Evolutionary conservation across 2,797 vertebrate genomes (phyloP).

Genomic region (Tapirus indicus): DNA sequence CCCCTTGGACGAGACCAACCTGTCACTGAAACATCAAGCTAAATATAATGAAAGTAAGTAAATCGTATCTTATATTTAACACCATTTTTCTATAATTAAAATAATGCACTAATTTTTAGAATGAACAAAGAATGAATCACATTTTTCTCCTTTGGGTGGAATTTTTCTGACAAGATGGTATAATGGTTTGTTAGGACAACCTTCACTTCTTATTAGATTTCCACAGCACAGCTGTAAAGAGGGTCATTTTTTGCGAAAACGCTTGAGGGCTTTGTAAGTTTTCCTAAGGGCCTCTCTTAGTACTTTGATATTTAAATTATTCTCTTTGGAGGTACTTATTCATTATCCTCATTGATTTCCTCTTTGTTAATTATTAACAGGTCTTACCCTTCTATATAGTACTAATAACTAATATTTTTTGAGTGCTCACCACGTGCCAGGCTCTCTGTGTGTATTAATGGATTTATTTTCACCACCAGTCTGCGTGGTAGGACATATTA

Average conservation of each 20-base stretch:
- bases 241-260: slow-evolving; percentile 4
- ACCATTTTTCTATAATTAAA: background rate
- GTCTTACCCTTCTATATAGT: background rate
- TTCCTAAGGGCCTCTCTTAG: slow-evolving; percentile 48
- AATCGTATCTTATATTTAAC: background rate
- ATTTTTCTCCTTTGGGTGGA: background rate
- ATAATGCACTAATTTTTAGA: background rate
- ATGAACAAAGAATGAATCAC: background rate
- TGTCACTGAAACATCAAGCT: background rate
- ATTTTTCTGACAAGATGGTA: slow-evolving; percentile 14
- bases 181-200: background rate
- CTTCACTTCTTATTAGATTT: slow-evolving; percentile 28
- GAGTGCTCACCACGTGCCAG: background rate
- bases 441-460: background rate
- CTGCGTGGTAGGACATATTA: rapidly evolving
- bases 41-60: background rate
- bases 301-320: slow-evolving; percentile 73
- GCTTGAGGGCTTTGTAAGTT: background rate
- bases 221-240: background rate
- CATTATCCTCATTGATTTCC: slow-evolving; percentile 51
- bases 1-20: background rate
- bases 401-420: background rate
- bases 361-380: slow-evolving; percentile 65
- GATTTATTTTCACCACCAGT: background rate
- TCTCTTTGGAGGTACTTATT: slow-evolving; percentile 61